Evolutionary conservation across 2,888 invertebrate species (phyloP).

Genomic region (Acleris sparsana): DNA sequence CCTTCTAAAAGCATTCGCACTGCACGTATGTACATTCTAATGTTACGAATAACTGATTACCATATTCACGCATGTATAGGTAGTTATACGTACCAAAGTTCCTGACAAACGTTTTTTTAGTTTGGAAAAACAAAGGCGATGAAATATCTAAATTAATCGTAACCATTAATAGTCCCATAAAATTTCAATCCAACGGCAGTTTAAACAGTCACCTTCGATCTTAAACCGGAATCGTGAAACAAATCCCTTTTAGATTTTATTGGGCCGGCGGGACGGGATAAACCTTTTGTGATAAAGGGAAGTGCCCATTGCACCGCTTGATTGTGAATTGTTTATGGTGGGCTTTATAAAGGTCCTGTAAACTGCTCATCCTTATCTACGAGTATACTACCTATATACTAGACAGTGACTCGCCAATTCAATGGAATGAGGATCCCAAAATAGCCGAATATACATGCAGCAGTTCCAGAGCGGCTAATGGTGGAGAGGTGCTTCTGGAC

Average conservation of each 20-base stretch:
- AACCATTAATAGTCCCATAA: not conserved
- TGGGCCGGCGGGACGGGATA: slow-evolving; percentile 4
- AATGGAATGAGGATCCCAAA: too few species aligned
- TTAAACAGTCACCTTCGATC: not conserved
- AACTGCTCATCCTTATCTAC: not conserved
- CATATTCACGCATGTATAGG: too few species aligned
- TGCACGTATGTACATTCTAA: too few species aligned
- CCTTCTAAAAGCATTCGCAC: too few species aligned
- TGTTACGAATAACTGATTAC: too few species aligned
- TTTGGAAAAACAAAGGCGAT: too few species aligned
- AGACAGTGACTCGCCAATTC: too few species aligned
- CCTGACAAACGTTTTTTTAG: too few species aligned
- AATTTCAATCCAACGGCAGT: not conserved
- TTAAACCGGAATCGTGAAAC: slow-evolving; percentile 13
- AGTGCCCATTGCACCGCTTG: slow-evolving; percentile 1
- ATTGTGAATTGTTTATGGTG: not conserved
- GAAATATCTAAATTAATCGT: not conserved
- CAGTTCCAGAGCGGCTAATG: too few species aligned
- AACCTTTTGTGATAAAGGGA: slow-evolving; percentile 2
- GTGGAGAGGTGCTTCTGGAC: too few species aligned
- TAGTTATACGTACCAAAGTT: too few species aligned
- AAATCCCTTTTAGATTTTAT: slow-evolving; percentile 19
- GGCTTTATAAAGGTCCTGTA: not conserved
- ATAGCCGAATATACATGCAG: too few species aligned
- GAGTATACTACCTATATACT: not conserved